Base-by-base conservation (phyloP, 2,113 vertebrate species). In the Clinocottus analis region DNA sequence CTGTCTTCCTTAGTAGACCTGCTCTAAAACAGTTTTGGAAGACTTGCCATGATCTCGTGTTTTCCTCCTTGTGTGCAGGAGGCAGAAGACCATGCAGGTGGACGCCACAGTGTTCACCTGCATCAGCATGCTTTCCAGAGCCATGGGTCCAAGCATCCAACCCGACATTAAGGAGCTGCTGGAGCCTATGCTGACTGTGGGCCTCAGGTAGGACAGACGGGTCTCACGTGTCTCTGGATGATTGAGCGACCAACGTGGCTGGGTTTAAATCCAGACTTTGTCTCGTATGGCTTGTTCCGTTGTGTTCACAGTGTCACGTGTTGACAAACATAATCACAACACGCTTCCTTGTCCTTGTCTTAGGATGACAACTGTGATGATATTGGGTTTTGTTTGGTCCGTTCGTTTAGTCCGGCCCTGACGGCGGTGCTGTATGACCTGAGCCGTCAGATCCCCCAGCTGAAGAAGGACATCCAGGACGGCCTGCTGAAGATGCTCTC, bases 391-490 rank as follows among this genome's bases (percentile, higher is more conserved):
- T 37, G 17, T 43, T 29, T 33, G 25, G 58, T 8, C 21, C 47
- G 1, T 11, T 37, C 13, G 37, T 80, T 11, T 81, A 99, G 98
- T 90, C 98, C 98, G 45, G 98, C 98, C 4, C 91, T 99, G 62
- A 99, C 98, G 0, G 97, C 98, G 0, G 98, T 99, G 72, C 95
- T 99, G 23, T 99, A 99, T 0, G 98, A 99, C 95, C 91, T 99
- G 94, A 99, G 98, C 86, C 97, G 97, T 5, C 98, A 99, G 92
- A 99, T 99, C 88, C 97, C 98, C 0, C 98, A 96, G 93, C 90
- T 99, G 82, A 99, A 99, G 95, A 99, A 99, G 84, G 98, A 99
- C 84, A 99, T 99, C 89, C 98, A 99, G 91, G 98, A 99, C 0
- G 98, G 98, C 10, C 95, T 99, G 31, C 91, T 99, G 88, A 99